phyloP scores from a whole-genome alignment of 2,888 invertebrate species.

The Auanema freiburgensis region DNA sequence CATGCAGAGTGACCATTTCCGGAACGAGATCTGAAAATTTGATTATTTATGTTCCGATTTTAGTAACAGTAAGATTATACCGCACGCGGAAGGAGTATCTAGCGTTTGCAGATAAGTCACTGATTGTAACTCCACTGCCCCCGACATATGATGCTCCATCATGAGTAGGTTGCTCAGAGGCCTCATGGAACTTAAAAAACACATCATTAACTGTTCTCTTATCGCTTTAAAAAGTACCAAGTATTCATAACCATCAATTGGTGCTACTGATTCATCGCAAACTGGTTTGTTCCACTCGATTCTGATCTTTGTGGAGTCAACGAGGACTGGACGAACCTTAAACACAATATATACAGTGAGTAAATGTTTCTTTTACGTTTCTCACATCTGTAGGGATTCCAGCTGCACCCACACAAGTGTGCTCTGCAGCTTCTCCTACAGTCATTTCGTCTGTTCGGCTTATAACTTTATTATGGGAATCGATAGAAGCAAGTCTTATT shows the following conservation, averaged over 20 bases:
- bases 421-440: slow-evolving; percentile 49
- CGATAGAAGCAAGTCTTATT: slow-evolving; percentile 52
- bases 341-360: background rate
- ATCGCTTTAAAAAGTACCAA: slow-evolving; percentile 29
- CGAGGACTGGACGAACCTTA: slow-evolving; percentile 31
- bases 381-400: slow-evolving; percentile 50
- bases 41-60: background rate
- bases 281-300: slow-evolving; percentile 48
- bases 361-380: background rate
- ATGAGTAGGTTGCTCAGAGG: slow-evolving; percentile 32
- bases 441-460: slow-evolving; percentile 58
- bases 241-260: slow-evolving; percentile 63
- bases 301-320: slow-evolving; percentile 25
- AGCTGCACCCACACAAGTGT: slow-evolving; percentile 51
- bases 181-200: slow-evolving; percentile 38
- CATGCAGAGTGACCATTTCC: slow-evolving; percentile 62
- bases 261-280: slow-evolving; percentile 57
- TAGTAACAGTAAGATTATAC: slow-evolving; percentile 5
- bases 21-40: slow-evolving; percentile 53
- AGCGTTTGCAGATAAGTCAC: slow-evolving; percentile 43
- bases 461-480: slow-evolving; percentile 42
- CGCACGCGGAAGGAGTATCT: slow-evolving; percentile 51
- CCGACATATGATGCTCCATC: slow-evolving; percentile 56
- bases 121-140: slow-evolving; percentile 43
- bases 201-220: slow-evolving; percentile 17